Evolutionary conservation across 1,140 invertebrate species (phyloP), one percentile per base, ranked within the genome.

Genomic region (Rhizoglyphus robini): DNA sequence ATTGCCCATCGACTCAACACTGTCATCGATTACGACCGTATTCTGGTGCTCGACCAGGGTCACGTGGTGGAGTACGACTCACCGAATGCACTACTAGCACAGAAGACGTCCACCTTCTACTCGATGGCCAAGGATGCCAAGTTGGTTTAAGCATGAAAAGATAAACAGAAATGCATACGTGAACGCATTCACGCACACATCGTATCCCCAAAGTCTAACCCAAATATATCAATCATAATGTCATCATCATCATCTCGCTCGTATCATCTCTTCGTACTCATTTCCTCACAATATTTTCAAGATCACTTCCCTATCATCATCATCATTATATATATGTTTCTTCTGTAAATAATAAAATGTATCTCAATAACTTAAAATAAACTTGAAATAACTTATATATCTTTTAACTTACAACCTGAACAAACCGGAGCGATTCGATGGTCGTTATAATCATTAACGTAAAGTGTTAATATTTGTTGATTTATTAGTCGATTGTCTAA

Each of bases 1-100:
- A 78, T 79, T 32, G 77, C 77, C 36, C 77, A 79, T 65, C 69
- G 77, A 36, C 69, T 78, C 1, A 72, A 76, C 63, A 79, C 77
- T 15, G 74, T 78, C 49, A 71, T 78, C 67, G 75, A 79, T 70
- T 72, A 72, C 27, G 70, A 72, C 32, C 51, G 71, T 36, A 67
- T 73, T 13, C 58, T 73, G 41, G 72, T 73, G 11, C 72, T 81
- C 72, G 72, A 72, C 61, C 73, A 77, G 20, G 79, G 79, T 13
- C 63, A 69, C n/a, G 73, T 79, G 8, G 73, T 68, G 29, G 78
- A 80, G 67, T 77, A 77, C 65, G 78, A 76, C 65, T 64, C 72
- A 5, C 78, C 79, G n/a, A 61, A 68, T 41, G 69, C 65, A 34
- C 70, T 79, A 23, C 57, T 77, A 0, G 67, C 73, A 47, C 71